Base-by-base conservation (phyloP, 2,113 vertebrate genomes). In the Callorhinus ursinus region DNA sequence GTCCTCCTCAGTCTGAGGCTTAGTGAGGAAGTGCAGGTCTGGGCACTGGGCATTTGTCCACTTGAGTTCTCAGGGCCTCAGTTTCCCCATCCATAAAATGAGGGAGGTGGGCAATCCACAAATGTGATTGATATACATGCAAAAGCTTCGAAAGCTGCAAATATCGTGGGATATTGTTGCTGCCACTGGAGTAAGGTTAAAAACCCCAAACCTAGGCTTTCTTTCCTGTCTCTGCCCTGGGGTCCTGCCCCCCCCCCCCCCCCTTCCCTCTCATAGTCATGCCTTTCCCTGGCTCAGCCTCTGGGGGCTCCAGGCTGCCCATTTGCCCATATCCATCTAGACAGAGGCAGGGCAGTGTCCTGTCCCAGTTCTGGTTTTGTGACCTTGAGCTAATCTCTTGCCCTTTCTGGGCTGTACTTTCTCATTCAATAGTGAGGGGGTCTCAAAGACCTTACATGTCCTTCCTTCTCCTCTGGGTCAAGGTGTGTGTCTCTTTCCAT, bases 101-200 rank as follows among this genome's bases (percentile, higher is more conserved):
- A 88, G 42, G 59, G 42, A 19, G 85, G 28, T 61, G 14, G 5
- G 42, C 3, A 8, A 33, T 36, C 57, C 49, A 93, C 86, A 77
- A 90, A 49, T 65, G 18, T 8, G 24, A 65, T 89, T 92, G 36
- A 10, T 57, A 6, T 61, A 14, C 82, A 28, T 69, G 33, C 88
- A 86, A 59, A 84, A 94, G 46, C 65, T 93, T 67, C 88, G 91
- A 71, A 95, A 96, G 71, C 42, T 42, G 53, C 61, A 86, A 28
- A 55, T 76, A 46, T 71, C 51, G 14, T 51, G 63, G 61, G 24
- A 39, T 49, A 59, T 84, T 87, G 63, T 65, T 67, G 49, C 46
- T 87, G 53, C 24, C 22, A 0, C 42, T 80, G 91, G 74, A 42
- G 13, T 77, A 36, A 65, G 61, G 19, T n/a, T 85, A 53, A 61